Evolutionary conservation across 2,797 vertebrate genomes (phyloP).

Genomic region (Pyrocephalus nanus): DNA sequence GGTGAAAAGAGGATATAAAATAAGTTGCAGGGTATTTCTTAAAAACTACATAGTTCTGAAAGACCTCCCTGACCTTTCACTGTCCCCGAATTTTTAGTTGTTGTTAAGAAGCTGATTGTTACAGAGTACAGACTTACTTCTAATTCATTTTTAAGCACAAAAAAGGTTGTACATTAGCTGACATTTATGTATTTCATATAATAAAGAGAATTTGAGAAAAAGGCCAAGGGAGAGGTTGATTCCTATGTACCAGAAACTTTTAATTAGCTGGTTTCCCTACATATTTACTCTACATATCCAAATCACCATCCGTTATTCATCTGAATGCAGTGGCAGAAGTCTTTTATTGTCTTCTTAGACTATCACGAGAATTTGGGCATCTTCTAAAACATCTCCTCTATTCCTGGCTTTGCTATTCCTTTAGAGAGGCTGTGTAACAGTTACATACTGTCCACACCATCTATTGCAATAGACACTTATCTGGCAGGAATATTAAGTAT

Average conservation of each 20-base stretch:
- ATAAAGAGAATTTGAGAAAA: not conserved
- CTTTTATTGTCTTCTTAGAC: not conserved
- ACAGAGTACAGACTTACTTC: not conserved
- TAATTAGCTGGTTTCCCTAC: not conserved
- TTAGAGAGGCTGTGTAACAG: not conserved
- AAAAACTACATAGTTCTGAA: not conserved
- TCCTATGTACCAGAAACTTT: not conserved
- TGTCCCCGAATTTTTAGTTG: not conserved
- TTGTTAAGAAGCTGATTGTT: not conserved
- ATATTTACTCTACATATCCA: not conserved
- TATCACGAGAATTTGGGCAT: not conserved
- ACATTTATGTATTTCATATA: not conserved
- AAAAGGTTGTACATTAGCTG: not conserved
- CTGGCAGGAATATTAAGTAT: not conserved
- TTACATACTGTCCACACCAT: not conserved
- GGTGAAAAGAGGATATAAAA: not conserved
- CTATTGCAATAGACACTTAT: not conserved
- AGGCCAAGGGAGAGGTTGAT: not conserved
- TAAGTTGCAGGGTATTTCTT: not conserved
- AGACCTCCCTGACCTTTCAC: not conserved
- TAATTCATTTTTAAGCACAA: not conserved
- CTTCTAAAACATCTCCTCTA: not conserved
- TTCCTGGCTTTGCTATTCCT: not conserved
- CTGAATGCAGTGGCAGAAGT: not conserved
- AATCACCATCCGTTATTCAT: not conserved